Evolutionary conservation across 2,888 invertebrate species (phyloP).

Genomic region (Tipula helvola): DNA sequence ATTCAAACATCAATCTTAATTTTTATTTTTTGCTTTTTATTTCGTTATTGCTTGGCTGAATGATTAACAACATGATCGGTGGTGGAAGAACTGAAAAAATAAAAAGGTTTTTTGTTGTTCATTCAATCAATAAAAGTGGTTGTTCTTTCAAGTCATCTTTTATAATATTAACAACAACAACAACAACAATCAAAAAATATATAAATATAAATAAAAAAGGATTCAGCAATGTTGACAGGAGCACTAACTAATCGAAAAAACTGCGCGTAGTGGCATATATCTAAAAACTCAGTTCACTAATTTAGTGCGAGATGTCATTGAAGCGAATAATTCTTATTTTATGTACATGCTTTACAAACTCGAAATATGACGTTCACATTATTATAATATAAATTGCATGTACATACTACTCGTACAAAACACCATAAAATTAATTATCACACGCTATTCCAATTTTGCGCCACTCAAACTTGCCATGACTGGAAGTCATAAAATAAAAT

Average conservation of each 20-base stretch:
- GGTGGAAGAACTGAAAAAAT: background rate
- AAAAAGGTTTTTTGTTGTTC: background rate
- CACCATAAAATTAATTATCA: too few species aligned
- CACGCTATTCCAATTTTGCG: too few species aligned
- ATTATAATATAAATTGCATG: too few species aligned
- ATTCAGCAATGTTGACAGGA: background rate
- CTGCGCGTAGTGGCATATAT: too few species aligned
- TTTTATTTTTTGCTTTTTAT: background rate
- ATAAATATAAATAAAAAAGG: background rate
- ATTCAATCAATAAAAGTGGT: background rate
- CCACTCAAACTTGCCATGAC: too few species aligned
- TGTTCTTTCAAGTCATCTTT: background rate
- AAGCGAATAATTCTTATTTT: too few species aligned
- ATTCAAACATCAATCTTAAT: slow-evolving; percentile 4
- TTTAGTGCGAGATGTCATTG: too few species aligned
- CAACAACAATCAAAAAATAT: background rate
- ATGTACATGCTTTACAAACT: too few species aligned
- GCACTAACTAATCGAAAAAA: background rate
- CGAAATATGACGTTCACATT: too few species aligned
- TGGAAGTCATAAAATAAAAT: too few species aligned
- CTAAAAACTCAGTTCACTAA: too few species aligned
- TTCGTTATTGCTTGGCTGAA: background rate
- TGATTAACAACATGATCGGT: slow-evolving; percentile 4
- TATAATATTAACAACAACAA: background rate
- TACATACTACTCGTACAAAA: too few species aligned